Conservation (phyloP, 2,797 vertebrate species). For the Sebastolobus altivelis region DNA sequence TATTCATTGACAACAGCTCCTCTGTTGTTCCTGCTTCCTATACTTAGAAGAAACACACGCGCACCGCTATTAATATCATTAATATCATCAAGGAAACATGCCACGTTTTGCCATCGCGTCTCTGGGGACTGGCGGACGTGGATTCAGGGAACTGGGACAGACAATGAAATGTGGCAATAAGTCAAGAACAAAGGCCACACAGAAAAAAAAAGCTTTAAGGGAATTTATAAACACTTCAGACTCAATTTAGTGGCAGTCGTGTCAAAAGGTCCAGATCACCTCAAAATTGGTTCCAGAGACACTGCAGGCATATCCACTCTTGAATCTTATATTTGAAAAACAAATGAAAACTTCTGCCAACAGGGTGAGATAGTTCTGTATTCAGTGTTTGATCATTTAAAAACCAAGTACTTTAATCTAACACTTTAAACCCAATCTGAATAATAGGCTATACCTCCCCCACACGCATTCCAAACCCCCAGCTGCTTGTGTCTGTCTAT, state of each 20-base stretch:
- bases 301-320: conserved; percentile 22
- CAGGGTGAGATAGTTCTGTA: conserved; percentile 6
- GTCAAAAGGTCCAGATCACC: conserved; percentile 77
- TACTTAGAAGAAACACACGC: conserved; percentile 11
- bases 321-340: conserved; percentile 33
- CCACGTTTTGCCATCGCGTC: conserved; percentile 39
- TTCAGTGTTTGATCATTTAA: conserved; percentile 29
- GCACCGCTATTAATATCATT: conserved; percentile 66
- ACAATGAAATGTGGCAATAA: conserved; percentile 65
- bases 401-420: conserved; percentile 47
- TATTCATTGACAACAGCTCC: conserved; percentile 61
- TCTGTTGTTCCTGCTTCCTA: conserved; percentile 45
- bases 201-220: conserved; percentile 59
- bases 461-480: conserved; percentile 42
- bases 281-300: conserved; percentile 77
- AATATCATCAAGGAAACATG: conserved; percentile 60
- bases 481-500: conserved; percentile 68
- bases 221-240: conserved; percentile 80
- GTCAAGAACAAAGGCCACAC: conserved; percentile 61
- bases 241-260: conserved; percentile 63
- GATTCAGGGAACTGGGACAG: conserved; percentile 55
- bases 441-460: conserved; percentile 3
- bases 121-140: conserved; percentile 21
- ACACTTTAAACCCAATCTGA: conserved; percentile 27
- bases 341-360: conserved; percentile 19